Percentiles rank a stretch among this genome's conserved stretches.
phyloP scores from a whole-genome alignment of 2,797 vertebrate genomes.

The Cephalopachus bancanus region DNA sequence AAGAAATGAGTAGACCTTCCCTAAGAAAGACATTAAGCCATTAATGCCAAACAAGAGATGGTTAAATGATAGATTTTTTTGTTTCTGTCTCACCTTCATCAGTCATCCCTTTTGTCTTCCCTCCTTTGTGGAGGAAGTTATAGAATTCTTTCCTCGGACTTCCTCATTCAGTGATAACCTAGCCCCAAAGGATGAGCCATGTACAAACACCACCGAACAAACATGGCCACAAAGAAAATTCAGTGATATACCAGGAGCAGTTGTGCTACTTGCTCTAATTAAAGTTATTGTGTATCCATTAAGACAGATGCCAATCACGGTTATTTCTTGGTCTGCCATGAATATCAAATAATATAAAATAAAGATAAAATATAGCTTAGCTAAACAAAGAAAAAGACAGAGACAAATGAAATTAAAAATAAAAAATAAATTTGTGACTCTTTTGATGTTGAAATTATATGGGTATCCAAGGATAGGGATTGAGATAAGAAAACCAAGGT shows the following conservation, averaged over 20 bases:
- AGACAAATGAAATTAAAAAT: background rate
- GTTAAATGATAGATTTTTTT: conserved; percentile 50
- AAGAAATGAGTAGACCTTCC: conserved; percentile 2
- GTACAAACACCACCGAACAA: conserved; percentile 5
- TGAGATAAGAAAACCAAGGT: conserved; percentile 54
- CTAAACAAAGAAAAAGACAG: conserved; percentile 34
- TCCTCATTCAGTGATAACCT: conserved; percentile 37
- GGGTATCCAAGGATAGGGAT: background rate
- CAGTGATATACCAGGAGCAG: background rate
- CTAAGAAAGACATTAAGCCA: conserved; percentile 3
- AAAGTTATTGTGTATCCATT: conserved; percentile 14
- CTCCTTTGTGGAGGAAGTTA: conserved; percentile 1
- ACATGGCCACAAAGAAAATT: background rate
- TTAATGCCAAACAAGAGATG: conserved; percentile 61
- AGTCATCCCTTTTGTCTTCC: background rate
- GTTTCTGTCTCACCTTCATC: background rate
- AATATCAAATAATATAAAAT: conserved; percentile 33
- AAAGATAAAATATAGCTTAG: conserved; percentile 55
- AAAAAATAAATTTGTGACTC: conserved; percentile 34
- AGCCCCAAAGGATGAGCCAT: conserved; percentile 30
- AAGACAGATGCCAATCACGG: conserved; percentile 2
- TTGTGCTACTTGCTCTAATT: background rate
- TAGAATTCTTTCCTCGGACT: background rate
- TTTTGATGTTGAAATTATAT: conserved; percentile 29
- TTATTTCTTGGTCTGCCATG: background rate